phyloP scores from a whole-genome alignment of 1,140 invertebrate species.

The Drosophila aff. region DNA sequence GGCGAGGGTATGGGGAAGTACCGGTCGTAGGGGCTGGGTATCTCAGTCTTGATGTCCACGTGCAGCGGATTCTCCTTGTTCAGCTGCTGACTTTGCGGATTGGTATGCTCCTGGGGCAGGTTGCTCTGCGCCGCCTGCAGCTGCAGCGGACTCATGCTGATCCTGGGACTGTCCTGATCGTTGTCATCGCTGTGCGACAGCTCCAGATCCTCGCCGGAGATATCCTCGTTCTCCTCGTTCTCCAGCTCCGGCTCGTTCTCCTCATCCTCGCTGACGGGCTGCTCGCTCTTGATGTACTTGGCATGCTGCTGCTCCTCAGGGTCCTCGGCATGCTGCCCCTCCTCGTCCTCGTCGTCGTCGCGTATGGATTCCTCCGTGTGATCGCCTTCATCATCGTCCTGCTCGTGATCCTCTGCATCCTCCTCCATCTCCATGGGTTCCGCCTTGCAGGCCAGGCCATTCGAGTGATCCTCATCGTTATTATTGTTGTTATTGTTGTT shows the following conservation, averaged over 20 bases:
- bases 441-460: conserved; percentile 61
- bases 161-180: conserved; percentile 73
- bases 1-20: conserved; percentile 88
- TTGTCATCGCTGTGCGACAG: conserved; percentile 73
- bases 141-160: conserved; percentile 81
- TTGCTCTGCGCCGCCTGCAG: conserved; percentile 39
- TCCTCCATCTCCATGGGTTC: conserved; percentile 84
- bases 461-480: conserved; percentile 47
- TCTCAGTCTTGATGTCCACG: conserved; percentile 86
- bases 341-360: conserved; percentile 25
- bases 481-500: conserved; percentile 60
- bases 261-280: conserved; percentile 66
- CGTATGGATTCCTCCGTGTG: conserved; percentile 40
- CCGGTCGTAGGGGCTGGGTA: conserved; percentile 86
- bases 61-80: conserved; percentile 85
- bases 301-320: conserved; percentile 31
- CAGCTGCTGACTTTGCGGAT: conserved; percentile 54
- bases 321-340: conserved; percentile 19
- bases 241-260: conserved; percentile 48
- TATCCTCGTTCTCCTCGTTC: conserved; percentile 56
- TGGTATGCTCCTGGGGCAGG: conserved; percentile 9
- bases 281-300: conserved; percentile 72
- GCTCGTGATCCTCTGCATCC: conserved; percentile 34
- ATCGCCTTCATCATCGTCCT: conserved; percentile 33
- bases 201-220: conserved; percentile 74